Percentiles rank a stretch among this genome's conserved stretches.
Conservation (phyloP, 2,888 invertebrate genomes). For the Cosmorhoe ocellata region DNA sequence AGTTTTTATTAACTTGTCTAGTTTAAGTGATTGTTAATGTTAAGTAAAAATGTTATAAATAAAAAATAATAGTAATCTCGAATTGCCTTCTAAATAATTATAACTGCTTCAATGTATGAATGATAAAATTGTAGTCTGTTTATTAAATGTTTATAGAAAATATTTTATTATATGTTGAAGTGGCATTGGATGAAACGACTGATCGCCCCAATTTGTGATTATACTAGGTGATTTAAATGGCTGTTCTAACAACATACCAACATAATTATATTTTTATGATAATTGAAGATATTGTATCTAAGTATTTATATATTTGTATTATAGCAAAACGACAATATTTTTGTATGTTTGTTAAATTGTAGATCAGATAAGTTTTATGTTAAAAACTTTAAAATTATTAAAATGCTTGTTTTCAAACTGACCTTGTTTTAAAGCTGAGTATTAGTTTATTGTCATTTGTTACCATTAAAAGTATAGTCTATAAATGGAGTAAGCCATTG, state of each 20-base stretch:
- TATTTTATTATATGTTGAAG: neutral
- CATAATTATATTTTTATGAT: slow-evolving; percentile 36
- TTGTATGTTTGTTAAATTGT: slow-evolving; percentile 9
- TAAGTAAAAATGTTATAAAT: slow-evolving; percentile 14
- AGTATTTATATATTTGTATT: slow-evolving; percentile 13
- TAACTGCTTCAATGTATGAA: neutral
- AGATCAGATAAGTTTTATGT: too few relatives aligned
- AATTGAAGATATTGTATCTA: slow-evolving; percentile 10
- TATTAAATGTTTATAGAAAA: neutral
- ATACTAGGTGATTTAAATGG: slow-evolving; percentile 47
- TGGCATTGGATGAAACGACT: slow-evolving; percentile 16
- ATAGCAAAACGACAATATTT: slow-evolving; percentile 8
- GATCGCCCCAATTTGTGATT: slow-evolving; percentile 31
- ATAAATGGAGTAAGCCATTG: too few relatives aligned
- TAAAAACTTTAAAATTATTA: neutral
- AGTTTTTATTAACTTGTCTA: neutral
- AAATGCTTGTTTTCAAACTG: too few relatives aligned
- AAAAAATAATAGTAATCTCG: slow-evolving; percentile 23
- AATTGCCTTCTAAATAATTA: neutral
- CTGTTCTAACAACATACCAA: slow-evolving; percentile 40
- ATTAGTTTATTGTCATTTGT: too few relatives aligned
- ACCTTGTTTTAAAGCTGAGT: too few relatives aligned
- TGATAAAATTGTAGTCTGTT: neutral
- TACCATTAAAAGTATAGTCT: too few relatives aligned
- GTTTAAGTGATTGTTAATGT: neutral